Evolutionary conservation across 2,888 invertebrate species (phyloP), one percentile per base, ranked within the genome.

Genomic region (Drosophila basisetae): DNA sequence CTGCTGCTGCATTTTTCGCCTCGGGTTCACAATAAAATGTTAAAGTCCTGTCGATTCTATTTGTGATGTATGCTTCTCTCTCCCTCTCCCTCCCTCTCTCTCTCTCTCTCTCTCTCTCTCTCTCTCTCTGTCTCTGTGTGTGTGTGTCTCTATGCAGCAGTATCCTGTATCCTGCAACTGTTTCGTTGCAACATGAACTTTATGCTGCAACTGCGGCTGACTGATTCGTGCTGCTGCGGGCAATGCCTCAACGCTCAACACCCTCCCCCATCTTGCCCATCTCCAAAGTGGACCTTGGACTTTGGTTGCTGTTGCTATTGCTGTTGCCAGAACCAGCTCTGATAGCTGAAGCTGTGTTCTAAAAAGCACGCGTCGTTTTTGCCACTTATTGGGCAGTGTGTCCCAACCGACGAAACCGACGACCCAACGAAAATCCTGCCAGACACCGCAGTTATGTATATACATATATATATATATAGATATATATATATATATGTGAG

Each of bases 11-110:
- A 70, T 79, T 75, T 75, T 70, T 60, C 68, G 74, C 78, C 80
- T 76, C 74, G 76, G 72, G 78, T 70, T 84, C 83, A 86, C 87
- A 87, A 87, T 89, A 86, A 89, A 88, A 87, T 82, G 77, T 86
- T 87, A 83, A 87, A 76, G 82, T 87, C 86, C 83, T 86, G 88
- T 88, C 86, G 87, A 87, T 87, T 82, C 80, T 86, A 88, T 88
- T 86, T 75, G 80, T 22, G 7, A 47, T 47, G 22, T 22, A 47
- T 47, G 47, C 47, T 41, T n/a, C n/a, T 11, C 47, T 16, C 47
- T 47, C 16, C 7, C 30, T 6, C 50, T 4, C 41, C 1, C 41
- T 4, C 4, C 2, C 18, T 1, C 41, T n/a, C 10, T 10, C n/a
- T n/a, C 10, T 22, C 61, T 61, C 16, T 30, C n/a, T 43, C 41